Base-by-base conservation (phyloP, 1,140 invertebrate genomes). In the Drosophila setifemur region DNA sequence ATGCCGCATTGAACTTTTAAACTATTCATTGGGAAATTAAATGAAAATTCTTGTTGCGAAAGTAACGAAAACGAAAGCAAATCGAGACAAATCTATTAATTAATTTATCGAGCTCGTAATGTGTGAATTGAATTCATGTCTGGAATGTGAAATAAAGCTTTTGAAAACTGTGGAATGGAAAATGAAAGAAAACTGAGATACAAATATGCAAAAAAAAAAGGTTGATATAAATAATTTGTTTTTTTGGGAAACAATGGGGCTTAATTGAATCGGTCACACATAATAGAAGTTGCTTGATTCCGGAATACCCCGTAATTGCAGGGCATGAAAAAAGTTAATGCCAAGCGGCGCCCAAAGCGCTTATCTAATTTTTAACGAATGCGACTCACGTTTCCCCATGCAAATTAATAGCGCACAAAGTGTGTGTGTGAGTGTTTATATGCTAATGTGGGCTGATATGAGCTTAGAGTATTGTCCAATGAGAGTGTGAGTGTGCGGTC, bases 341-440 rank as follows among this genome's bases (percentile, higher is more conserved):
- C 12, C 50, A 42, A 42, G 18, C 6, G 47, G 45, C 53, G 52
- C 52, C 19, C 8, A 8, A 8, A 35, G 50, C 64, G 67, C 67
- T 49, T 70, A 58, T 48, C 52, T 58, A 43, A 58, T 68, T 37
- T 64, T 70, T 63, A 49, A 16, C 11, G 53, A 47, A 67, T 81
- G 66, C 76, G 9, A 49, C 53, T 81, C 76, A 81, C 76, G 76
- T 81, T 81, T 75, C 21, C 16, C 28, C 57, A 81, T 81, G 76
- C 55, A 75, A 81, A 81, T 81, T 55, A 71, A 74, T 64, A 18
- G 50, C 54, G 43, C 28, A 33, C 11, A 42, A 28, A 11, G 25
- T 16, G 26, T 39, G 19, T 37, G 33, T 47, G 53, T 53, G 37
- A 19, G 25, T 33, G 1, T 37, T 29, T 61, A 19, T 6, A n/a